These are phyloP conservation scores for Yponomeuta plumbellus DNA, from an alignment of 2,888 invertebrate genomes.

Conservation along the genomic window DNA sequence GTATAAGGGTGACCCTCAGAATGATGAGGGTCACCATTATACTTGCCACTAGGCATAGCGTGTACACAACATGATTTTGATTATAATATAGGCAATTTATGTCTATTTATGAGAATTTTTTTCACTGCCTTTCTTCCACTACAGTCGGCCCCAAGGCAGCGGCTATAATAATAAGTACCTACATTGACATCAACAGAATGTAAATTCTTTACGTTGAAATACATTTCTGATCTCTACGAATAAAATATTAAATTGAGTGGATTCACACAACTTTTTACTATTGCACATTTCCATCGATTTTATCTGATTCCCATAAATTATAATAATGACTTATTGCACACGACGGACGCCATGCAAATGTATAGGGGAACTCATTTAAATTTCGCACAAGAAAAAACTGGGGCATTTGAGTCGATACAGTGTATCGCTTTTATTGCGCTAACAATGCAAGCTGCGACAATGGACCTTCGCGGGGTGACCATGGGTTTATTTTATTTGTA, in stretches of 20 bases:
- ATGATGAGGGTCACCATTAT: too few relatives aligned
- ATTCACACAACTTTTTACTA: not conserved
- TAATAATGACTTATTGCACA: slow-evolving; percentile 36
- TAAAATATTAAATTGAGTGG: not conserved
- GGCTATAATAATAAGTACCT: too few relatives aligned
- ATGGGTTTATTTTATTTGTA: slow-evolving; percentile 19
- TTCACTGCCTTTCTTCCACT: too few relatives aligned
- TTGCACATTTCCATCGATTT: slow-evolving; percentile 3
- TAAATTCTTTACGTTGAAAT: too few relatives aligned
- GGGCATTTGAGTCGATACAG: slow-evolving; percentile 37
- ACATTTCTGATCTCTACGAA: too few relatives aligned
- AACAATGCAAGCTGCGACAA: slow-evolving; percentile 59
- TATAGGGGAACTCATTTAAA: slow-evolving; percentile 66
- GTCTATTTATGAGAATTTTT: too few relatives aligned
- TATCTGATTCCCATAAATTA: slow-evolving; percentile 22
- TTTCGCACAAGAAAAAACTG: slow-evolving; percentile 57
- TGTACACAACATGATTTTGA: too few relatives aligned
- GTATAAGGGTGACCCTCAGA: too few relatives aligned
- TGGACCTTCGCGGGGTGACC: slow-evolving; percentile 41
- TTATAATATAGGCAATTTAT: too few relatives aligned
- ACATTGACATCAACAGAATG: too few relatives aligned
- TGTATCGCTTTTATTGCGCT: slow-evolving; percentile 69
- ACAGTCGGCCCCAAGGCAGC: too few relatives aligned
- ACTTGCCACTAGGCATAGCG: too few relatives aligned
- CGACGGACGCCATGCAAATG: slow-evolving; percentile 59